A percentile compares a stretch with the other conserved stretches of the same genome.
phyloP scores from a whole-genome alignment of 2,113 vertebrate genomes.

The Cinclus cinclus region DNA sequence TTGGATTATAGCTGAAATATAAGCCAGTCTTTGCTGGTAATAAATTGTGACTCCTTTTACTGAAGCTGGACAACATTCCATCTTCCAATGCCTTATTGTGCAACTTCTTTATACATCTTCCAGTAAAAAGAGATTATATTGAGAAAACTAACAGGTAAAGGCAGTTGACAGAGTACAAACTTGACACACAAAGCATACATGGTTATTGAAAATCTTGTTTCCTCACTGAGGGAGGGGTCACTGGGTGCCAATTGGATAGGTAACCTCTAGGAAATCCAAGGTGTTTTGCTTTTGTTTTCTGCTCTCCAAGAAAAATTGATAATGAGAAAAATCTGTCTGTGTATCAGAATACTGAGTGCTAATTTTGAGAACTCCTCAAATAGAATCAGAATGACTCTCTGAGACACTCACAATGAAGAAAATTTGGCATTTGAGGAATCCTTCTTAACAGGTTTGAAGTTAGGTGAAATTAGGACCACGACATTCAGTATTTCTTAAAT shows the following conservation, averaged over 20 bases:
- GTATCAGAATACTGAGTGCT: background rate
- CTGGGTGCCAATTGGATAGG: background rate
- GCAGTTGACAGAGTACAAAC: background rate
- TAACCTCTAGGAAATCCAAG: background rate
- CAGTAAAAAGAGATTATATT: background rate
- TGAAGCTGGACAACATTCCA: background rate
- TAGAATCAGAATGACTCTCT: background rate
- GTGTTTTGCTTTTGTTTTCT: background rate
- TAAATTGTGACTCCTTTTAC: background rate
- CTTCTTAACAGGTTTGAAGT: background rate
- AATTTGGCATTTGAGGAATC: background rate
- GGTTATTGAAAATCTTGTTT: background rate
- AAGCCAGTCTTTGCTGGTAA: background rate
- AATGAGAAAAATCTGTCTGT: background rate
- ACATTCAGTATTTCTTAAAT: background rate
- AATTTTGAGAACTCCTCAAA: conserved; percentile 31
- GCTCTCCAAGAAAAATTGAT: background rate
- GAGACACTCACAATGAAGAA: background rate
- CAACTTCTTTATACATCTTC: background rate
- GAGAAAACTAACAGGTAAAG: background rate
- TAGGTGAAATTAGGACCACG: background rate
- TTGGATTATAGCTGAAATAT: background rate
- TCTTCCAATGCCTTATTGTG: background rate
- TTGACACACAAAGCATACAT: background rate
- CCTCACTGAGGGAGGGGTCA: background rate